Conservation (phyloP, 2,797 vertebrate species). For the Fistularia tabacaria region DNA sequence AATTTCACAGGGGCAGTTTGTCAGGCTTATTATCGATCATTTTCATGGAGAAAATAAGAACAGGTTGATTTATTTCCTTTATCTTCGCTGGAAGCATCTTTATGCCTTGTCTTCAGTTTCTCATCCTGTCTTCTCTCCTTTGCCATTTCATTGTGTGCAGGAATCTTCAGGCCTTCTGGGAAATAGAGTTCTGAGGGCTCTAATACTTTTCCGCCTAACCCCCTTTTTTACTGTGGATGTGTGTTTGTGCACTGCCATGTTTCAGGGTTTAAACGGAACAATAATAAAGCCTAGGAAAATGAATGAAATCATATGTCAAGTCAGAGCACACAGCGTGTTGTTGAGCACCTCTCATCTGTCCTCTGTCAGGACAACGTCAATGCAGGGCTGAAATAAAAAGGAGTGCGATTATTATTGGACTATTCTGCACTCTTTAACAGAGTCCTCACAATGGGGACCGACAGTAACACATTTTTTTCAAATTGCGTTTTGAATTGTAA, state of each 20-base stretch:
- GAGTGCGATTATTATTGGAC: constrained; percentile 9
- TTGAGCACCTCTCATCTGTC: constrained; percentile 20
- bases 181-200: constrained; percentile 36
- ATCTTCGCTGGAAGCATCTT: constrained; percentile 26
- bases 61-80: constrained; percentile 11
- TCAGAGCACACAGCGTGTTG: constrained; percentile 18
- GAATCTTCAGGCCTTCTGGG: constrained; percentile 41
- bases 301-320: constrained; percentile 25
- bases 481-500: background rate
- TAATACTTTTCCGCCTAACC: constrained; percentile 30
- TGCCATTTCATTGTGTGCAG: constrained; percentile 40
- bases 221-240: constrained; percentile 22
- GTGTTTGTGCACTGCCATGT: constrained; percentile 23
- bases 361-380: constrained; percentile 18
- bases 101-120: constrained; percentile 10
- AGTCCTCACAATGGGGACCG: background rate
- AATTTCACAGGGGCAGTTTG: constrained; percentile 9
- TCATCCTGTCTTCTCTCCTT: constrained; percentile 30
- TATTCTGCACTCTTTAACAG: background rate
- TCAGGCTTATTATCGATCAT: constrained; percentile 12
- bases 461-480: background rate
- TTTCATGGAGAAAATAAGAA: constrained; percentile 13
- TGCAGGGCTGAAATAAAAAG: constrained; percentile 14
- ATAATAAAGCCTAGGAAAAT: constrained; percentile 27
- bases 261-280: constrained; percentile 24